These are phyloP conservation scores for Spodoptera exigua DNA, from an alignment of 2,888 invertebrate genomes.

Conservation along the genomic window DNA sequence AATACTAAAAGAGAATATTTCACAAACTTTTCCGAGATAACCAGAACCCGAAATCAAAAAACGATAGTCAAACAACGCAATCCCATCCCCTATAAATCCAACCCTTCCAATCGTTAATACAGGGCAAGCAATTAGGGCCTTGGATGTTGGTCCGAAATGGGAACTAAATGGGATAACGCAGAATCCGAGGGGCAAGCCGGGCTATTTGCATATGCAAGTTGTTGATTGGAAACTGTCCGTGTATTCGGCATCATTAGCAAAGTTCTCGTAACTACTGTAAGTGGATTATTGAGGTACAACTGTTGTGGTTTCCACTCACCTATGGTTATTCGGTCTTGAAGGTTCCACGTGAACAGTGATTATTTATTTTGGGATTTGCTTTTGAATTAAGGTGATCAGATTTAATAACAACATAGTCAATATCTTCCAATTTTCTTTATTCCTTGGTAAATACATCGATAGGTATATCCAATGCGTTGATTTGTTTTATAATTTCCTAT, in stretches of 20 bases:
- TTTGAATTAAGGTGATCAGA: conserved; percentile 6
- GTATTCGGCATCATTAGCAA: conserved; percentile 59
- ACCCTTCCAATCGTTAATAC: conserved; percentile 66
- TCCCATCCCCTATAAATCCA: conserved; percentile 63
- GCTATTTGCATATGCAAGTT: conserved; percentile 66
- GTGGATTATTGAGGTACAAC: conserved; percentile 55
- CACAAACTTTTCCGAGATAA: conserved; percentile 6
- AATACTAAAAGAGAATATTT: conserved; percentile 16
- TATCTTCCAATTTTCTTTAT: too few species aligned
- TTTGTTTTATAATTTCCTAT: too few species aligned
- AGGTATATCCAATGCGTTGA: too few species aligned
- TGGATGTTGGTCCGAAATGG: conserved; percentile 68
- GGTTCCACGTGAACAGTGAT: neutral
- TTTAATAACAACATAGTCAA: neutral
- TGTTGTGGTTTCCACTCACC: conserved; percentile 46
- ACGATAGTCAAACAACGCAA: conserved; percentile 55
- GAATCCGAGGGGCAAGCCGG: conserved; percentile 54
- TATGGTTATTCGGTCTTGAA: conserved; percentile 23
- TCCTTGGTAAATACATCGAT: too few species aligned
- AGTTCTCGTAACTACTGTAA: conserved; percentile 53
- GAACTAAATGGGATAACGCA: conserved; percentile 66
- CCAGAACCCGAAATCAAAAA: conserved; percentile 36
- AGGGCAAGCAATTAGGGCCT: conserved; percentile 67
- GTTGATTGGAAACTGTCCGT: conserved; percentile 66
- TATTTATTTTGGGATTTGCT: too few species aligned